Conservation (phyloP, 35 echinoderm and acorn worm species). For the Ptychodera flava region DNA sequence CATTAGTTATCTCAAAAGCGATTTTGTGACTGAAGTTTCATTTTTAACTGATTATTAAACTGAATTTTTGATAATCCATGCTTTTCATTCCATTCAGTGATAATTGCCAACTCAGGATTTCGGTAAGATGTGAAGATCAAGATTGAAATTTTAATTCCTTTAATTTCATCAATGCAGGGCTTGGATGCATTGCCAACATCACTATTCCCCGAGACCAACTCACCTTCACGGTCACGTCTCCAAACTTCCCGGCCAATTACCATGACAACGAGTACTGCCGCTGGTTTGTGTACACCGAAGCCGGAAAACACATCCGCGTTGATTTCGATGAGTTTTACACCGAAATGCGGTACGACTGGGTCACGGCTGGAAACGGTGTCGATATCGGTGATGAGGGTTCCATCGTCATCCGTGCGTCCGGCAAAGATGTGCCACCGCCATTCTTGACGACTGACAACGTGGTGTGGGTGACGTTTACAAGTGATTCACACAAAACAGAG, state of each 20-base stretch:
- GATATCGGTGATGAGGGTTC: slow-evolving; percentile 46
- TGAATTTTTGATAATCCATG: too few species aligned
- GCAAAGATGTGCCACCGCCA: slow-evolving; percentile 36
- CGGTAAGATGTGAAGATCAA: too few species aligned
- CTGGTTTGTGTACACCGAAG: slow-evolving; percentile 50
- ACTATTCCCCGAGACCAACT: slow-evolving; percentile 49
- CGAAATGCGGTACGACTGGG: slow-evolving; percentile 67
- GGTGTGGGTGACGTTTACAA: slow-evolving; percentile 65
- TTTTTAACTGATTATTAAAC: too few species aligned
- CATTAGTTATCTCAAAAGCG: too few species aligned
- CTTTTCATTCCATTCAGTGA: too few species aligned
- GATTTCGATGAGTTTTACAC: slow-evolving; percentile 46
- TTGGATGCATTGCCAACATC: slow-evolving; percentile 36
- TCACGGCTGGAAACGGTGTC: slow-evolving; percentile 61
- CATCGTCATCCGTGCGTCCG: slow-evolving; percentile 40
- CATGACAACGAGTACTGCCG: slow-evolving; percentile 81
- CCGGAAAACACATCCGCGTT: slow-evolving; percentile 74
- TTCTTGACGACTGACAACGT: slow-evolving; percentile 71
- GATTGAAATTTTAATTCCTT: too few species aligned
- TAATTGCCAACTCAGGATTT: too few species aligned
- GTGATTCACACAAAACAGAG: slow-evolving; percentile 74
- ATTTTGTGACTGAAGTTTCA: too few species aligned
- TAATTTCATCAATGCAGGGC: too few species aligned
- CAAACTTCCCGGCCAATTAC: slow-evolving; percentile 78
- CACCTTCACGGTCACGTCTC: slow-evolving; percentile 31